A percentile compares a stretch with the other conserved stretches of the same genome.
Conservation (phyloP, 2,888 invertebrate species). For the Cryptus armator region DNA sequence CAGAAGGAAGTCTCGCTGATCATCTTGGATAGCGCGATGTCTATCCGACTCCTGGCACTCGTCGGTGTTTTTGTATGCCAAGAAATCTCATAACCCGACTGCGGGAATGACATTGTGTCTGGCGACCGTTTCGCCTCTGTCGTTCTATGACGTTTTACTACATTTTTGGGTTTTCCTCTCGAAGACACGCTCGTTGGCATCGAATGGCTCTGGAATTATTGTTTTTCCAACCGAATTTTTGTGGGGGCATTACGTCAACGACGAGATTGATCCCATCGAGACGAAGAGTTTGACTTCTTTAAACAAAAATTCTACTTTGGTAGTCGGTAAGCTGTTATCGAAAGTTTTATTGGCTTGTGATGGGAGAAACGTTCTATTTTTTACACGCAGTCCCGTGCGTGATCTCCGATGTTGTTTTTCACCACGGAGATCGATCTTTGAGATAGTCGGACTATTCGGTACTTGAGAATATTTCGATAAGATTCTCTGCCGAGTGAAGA, state of each 20-base stretch:
- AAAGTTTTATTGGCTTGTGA: neutral
- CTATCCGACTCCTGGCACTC: slow-evolving; percentile 88
- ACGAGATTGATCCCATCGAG: slow-evolving; percentile 85
- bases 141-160: slow-evolving; percentile 78
- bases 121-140: slow-evolving; percentile 72
- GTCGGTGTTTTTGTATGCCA: slow-evolving; percentile 88
- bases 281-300: slow-evolving; percentile 82
- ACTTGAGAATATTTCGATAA: neutral
- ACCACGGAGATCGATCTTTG: neutral
- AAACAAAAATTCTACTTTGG: slow-evolving; percentile 79
- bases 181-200: slow-evolving; percentile 80
- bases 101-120: slow-evolving; percentile 76
- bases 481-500: neutral
- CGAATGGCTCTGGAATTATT: slow-evolving; percentile 80
- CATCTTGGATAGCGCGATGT: slow-evolving; percentile 90
- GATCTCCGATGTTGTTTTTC: neutral
- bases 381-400: neutral
- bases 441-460: neutral
- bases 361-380: neutral
- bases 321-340: neutral
- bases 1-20: slow-evolving; percentile 90
- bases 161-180: slow-evolving; percentile 83
- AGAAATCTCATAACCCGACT: slow-evolving; percentile 71
- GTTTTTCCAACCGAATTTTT: neutral
- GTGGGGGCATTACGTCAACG: slow-evolving; percentile 85